Evolutionary conservation across 1,140 invertebrate genomes (phyloP).

Genomic region (Piezodorus guildinii): DNA sequence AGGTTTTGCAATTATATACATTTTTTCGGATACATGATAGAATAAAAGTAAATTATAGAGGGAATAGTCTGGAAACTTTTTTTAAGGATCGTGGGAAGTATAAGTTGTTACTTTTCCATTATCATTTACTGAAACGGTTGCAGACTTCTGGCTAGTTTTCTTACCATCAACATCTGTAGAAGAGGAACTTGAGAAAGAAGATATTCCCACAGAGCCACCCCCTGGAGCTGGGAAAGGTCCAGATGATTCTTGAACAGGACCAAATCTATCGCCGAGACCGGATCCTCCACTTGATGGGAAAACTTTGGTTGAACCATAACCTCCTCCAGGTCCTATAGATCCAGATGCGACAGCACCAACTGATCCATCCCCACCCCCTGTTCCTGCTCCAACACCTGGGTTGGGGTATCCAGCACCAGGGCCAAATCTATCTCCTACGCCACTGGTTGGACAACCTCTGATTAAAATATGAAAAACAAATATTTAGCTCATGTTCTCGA

Average conservation of each 20-base stretch:
- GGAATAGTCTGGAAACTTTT: too few species aligned
- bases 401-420: not conserved
- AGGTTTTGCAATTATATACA: too few species aligned
- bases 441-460: slow-evolving; percentile 7
- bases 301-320: slow-evolving; percentile 31
- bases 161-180: slow-evolving; percentile 47
- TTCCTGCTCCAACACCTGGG: not conserved
- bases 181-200: slow-evolving; percentile 45
- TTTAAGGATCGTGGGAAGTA: slow-evolving; percentile 24
- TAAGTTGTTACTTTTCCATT: slow-evolving; percentile 50
- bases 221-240: slow-evolving; percentile 30
- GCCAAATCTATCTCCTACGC: not conserved
- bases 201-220: slow-evolving; percentile 42
- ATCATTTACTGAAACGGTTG: slow-evolving; percentile 55
- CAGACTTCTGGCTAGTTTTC: slow-evolving; percentile 39
- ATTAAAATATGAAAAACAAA: not conserved
- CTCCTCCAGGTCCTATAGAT: slow-evolving; percentile 32
- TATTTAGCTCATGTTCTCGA: not conserved
- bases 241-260: slow-evolving; percentile 15
- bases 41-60: too few species aligned
- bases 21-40: too few species aligned
- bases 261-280: slow-evolving; percentile 43
- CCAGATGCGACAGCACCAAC: slow-evolving; percentile 28
- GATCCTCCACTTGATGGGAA: slow-evolving; percentile 41
- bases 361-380: not conserved